These are phyloP conservation scores for Neomonachus schauinslandi DNA, from an alignment of 2,113 vertebrate genomes.

Conservation along the genomic window DNA sequence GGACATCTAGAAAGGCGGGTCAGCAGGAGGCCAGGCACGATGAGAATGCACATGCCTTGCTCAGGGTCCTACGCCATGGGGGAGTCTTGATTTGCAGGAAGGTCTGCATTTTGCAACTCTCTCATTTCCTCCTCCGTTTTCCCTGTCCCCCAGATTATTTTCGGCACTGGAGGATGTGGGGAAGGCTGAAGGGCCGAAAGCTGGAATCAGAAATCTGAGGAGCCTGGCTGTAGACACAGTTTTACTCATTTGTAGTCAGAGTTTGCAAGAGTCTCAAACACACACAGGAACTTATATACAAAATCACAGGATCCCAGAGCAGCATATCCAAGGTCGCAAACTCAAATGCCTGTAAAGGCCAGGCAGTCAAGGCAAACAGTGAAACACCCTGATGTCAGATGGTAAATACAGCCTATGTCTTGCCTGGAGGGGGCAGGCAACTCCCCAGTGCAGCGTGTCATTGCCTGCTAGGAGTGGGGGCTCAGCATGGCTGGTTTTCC, in stretches of 20 bases:
- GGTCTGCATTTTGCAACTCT: fast-evolving
- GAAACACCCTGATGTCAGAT: fast-evolving
- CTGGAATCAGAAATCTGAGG: background rate
- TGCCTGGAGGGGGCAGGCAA: background rate
- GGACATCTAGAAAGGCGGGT: background rate
- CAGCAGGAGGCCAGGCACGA: background rate
- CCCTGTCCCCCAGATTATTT: background rate
- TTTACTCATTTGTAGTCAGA: background rate
- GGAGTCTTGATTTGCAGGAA: background rate
- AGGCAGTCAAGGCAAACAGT: background rate
- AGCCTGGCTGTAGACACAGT: background rate
- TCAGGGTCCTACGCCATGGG: background rate
- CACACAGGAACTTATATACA: background rate
- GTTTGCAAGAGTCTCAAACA: background rate
- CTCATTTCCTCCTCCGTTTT: background rate
- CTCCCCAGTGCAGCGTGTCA: fast-evolving
- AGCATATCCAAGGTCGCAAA: background rate
- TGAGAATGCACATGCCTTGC: background rate
- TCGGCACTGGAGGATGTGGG: background rate
- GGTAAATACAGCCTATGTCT: background rate
- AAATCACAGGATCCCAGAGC: background rate
- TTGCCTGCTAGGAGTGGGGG: background rate
- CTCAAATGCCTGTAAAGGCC: background rate
- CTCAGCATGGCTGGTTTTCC: background rate
- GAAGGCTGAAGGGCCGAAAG: background rate